Percentiles rank a stretch among this genome's conserved stretches.
phyloP scores from a whole-genome alignment of 2,797 vertebrate species.

The Sebastes variabilis region DNA sequence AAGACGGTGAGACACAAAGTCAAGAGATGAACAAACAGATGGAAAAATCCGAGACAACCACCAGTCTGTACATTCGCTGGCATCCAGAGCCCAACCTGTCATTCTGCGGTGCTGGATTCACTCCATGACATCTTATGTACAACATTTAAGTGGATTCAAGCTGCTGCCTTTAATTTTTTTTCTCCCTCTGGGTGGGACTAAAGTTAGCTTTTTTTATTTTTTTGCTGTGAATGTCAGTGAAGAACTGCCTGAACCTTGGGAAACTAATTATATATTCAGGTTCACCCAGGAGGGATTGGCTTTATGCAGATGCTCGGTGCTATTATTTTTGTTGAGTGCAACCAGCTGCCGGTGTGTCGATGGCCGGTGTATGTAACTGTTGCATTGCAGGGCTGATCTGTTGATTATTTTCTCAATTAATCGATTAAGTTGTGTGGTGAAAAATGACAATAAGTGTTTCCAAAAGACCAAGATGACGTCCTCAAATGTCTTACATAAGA shows the following conservation, averaged over 20 bases:
- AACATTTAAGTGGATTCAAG: conserved; percentile 39
- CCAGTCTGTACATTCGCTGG: conserved; percentile 42
- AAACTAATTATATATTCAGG: conserved; percentile 28
- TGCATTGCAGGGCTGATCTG: neutral
- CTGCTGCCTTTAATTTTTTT: conserved; percentile 14
- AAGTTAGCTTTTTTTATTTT: conserved; percentile 12
- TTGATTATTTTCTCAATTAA: no score
- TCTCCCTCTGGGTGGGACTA: neutral
- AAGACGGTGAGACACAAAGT: conserved; percentile 1
- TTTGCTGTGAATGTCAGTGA: conserved; percentile 6
- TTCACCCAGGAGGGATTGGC: neutral
- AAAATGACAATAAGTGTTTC: no score
- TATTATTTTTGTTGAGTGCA: neutral
- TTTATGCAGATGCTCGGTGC: neutral
- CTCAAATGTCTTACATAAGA: no score
- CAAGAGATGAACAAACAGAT: conserved; percentile 29
- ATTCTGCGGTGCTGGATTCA: conserved; percentile 20
- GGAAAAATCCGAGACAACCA: conserved; percentile 39
- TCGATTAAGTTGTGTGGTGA: no score
- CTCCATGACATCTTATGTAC: conserved; percentile 31
- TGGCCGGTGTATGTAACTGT: neutral
- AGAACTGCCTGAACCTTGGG: neutral
- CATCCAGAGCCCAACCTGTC: conserved; percentile 25
- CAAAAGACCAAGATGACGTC: no score
- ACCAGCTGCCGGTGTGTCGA: neutral